Evolutionary conservation across 2,888 invertebrate species (phyloP).

Genomic region (Lacanobia wlatinum): DNA sequence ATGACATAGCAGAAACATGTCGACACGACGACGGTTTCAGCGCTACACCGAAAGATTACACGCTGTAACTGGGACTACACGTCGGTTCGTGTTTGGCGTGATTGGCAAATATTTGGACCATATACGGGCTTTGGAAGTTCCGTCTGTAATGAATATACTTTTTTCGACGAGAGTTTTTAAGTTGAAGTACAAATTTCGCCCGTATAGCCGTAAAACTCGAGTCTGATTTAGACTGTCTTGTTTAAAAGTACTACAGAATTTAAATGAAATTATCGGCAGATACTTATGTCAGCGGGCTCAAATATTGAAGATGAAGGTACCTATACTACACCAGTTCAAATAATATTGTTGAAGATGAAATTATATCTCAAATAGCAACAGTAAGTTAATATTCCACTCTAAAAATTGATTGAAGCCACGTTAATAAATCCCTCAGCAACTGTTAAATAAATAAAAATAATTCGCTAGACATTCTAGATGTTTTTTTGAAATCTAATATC

Average conservation of each 20-base stretch:
- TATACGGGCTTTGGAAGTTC: not conserved
- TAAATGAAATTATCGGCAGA: not conserved
- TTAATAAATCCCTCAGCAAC: not conserved
- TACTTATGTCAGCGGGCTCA: not conserved
- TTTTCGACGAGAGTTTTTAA: not conserved
- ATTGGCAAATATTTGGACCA: conserved; percentile 33
- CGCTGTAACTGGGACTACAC: not conserved
- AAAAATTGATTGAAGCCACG: not conserved
- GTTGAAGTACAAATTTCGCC: not conserved
- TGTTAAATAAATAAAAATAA: conserved; percentile 29
- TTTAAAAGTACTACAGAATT: not conserved
- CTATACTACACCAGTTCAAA: not conserved
- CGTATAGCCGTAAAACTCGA: not conserved
- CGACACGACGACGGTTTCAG: conserved; percentile 14
- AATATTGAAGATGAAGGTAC: too few species aligned
- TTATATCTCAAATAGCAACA: not conserved
- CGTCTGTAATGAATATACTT: not conserved
- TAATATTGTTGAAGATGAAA: not conserved
- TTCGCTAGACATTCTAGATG: conserved; percentile 15
- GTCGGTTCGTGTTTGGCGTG: conserved; percentile 3
- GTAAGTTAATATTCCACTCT: conserved; percentile 8
- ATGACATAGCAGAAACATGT: conserved; percentile 7
- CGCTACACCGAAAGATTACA: conserved; percentile 36
- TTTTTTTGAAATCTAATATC: conserved; percentile 49
- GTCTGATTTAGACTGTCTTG: not conserved